phyloP scores from a whole-genome alignment of 2,113 vertebrate genomes.

The Hydropotes inermis region DNA sequence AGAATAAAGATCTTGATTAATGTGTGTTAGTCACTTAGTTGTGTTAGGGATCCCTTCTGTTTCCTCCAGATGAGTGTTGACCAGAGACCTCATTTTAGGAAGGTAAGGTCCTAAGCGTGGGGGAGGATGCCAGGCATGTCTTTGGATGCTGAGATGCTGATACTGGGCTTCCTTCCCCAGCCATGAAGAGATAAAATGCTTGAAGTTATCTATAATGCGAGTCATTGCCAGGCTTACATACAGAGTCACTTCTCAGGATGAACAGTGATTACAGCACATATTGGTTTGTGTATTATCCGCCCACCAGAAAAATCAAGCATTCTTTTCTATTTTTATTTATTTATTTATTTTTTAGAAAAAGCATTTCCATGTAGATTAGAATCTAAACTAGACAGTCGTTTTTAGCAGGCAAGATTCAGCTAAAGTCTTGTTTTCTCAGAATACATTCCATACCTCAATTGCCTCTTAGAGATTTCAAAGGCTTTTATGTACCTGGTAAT shows the following conservation, averaged over 20 bases:
- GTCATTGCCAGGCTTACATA: not conserved
- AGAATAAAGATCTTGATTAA: not conserved
- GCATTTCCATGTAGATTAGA: constrained; percentile 69
- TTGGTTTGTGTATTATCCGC: constrained; percentile 40
- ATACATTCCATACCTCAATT: constrained; percentile 62
- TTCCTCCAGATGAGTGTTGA: not conserved
- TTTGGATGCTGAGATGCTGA: constrained; percentile 14
- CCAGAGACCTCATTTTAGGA: not conserved
- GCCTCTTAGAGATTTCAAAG: constrained; percentile 69
- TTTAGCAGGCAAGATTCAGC: constrained; percentile 49
- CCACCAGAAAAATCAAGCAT: constrained; percentile 49
- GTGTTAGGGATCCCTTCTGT: not conserved
- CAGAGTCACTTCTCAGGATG: constrained; percentile 21
- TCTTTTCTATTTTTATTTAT: constrained; percentile 61
- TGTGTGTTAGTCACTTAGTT: not conserved
- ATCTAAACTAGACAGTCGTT: constrained; percentile 55
- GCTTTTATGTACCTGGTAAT: constrained; percentile 73
- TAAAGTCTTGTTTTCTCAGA: constrained; percentile 57
- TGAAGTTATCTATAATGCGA: not conserved
- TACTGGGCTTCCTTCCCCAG: not conserved
- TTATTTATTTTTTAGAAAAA: not conserved
- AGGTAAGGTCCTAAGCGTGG: not conserved
- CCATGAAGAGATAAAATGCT: not conserved
- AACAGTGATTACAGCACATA: constrained; percentile 41
- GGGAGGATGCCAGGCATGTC: not conserved